Base-by-base conservation (phyloP, 2,797 vertebrate species). In the Xerus rutilus region DNA sequence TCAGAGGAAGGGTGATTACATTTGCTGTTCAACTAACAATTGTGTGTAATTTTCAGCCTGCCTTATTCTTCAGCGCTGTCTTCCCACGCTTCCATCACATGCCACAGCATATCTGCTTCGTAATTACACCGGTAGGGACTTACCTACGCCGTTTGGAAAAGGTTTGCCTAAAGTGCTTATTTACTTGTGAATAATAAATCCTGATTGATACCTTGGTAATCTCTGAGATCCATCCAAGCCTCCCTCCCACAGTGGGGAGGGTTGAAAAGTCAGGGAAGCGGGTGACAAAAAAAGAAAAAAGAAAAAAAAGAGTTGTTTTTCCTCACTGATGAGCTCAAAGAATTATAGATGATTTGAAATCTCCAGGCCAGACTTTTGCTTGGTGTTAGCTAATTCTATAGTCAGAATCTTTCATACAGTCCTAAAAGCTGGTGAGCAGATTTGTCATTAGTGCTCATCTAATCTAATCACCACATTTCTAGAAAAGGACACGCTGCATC, bases 11-110 rank as follows among this genome's bases (percentile, higher is more conserved):
- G 83, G 67, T 94, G 89, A 95, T 95, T 96, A 84, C 77, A 95
- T 96, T 95, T 82, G 79, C 81, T 78, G 15, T 83, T 96, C 73
- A 74, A 5, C 62, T 59, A 96, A 96, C 86, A 91, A 93, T 96
- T 86, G 95, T 95, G 93, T 97, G 83, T 95, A 91, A 95, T 98
- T 97, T 95, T 94, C 96, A 82, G 97, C 91, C 89, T 57, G 96
- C 85, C 74, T 96, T 54, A n/a, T 94, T 97, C 89, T 54, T 91
- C 43, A 86, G 47, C 0, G 7, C 81, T 82, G 65, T 77, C 97
- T 97, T 96, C 96, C 97, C 93, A 96, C 59, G 91, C 95, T 91
- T 90, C 67, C 59, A 32, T 92, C 89, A 74, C 92, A 95, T 73
- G 94, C 92, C 92, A 91, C 23, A 39, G 95, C 93, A 8, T 93